These are phyloP conservation scores for Macquaria ambigua DNA, from an alignment of 2,113 vertebrate genomes.

Conservation along the genomic window DNA sequence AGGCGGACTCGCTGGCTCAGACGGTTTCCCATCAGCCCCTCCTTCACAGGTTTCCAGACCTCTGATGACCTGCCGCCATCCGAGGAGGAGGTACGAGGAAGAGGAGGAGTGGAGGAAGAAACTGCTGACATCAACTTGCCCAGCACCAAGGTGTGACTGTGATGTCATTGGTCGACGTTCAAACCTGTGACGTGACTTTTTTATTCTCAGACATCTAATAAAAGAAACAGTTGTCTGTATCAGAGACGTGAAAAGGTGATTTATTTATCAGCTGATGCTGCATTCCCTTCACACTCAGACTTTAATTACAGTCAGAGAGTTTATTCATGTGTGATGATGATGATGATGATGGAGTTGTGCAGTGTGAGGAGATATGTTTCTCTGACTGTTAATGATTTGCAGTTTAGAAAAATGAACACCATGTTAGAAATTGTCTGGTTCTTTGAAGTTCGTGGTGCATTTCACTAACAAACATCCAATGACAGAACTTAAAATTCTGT, in stretches of 20 bases:
- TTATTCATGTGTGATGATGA: not conserved
- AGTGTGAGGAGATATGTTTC: too few relatives aligned
- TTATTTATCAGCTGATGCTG: not conserved
- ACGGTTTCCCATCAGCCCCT: slow-evolving; percentile 90
- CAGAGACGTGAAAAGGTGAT: not conserved
- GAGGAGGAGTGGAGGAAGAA: slow-evolving; percentile 1
- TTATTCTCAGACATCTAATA: not conserved
- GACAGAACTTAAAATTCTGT: too few relatives aligned
- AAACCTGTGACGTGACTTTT: not conserved
- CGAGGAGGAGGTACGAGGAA: not conserved
- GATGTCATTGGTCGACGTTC: not conserved
- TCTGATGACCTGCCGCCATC: not conserved
- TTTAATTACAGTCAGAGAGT: not conserved
- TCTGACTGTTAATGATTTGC: too few relatives aligned
- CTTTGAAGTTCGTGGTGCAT: too few relatives aligned
- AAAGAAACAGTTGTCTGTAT: not conserved
- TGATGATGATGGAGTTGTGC: too few relatives aligned
- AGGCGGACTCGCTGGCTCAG: slow-evolving; percentile 82
- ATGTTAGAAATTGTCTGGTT: too few relatives aligned
- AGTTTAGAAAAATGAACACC: too few relatives aligned
- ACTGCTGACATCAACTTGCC: not conserved
- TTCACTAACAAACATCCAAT: too few relatives aligned
- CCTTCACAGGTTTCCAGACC: slow-evolving; percentile 87
- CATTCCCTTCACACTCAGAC: not conserved
- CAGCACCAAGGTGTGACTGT: slow-evolving; percentile 56